Evolutionary conservation across 2,888 invertebrate genomes (phyloP), one percentile per base, ranked within the genome.

Genomic region (Aspidiotus destructor): DNA sequence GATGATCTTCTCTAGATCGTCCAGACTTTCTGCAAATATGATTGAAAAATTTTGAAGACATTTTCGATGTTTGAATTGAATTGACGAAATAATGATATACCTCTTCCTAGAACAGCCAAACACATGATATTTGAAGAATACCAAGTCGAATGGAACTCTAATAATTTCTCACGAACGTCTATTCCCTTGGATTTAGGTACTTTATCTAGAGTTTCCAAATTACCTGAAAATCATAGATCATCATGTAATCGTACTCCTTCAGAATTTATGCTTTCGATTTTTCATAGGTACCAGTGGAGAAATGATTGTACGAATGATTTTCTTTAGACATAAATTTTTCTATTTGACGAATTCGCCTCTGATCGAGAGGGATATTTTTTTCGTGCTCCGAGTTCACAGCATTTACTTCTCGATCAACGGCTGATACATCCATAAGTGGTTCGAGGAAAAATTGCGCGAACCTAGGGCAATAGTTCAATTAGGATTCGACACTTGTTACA

Each of bases 361-460:
- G 80, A 79, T 99, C 98, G 71, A 85, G 89, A 3, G 86, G 84
- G 9, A 92, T 78, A 80, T 99, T 98, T 79, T 97, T 96, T 76
- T 94, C 92, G 77, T 97, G 92, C 76, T 99, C 99, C 0, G 93
- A 95, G 80, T 98, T 85, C 8, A 99, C 96, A 0, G 98, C 97
- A 77, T 91, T 92, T 62, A 98, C 85, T 80, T 99, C 98, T 11
- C 96, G 82, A 13, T 92, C 92, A 0, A 96, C 95, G 6, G 92
- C 91, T 68, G 86, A 82, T 75, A 92, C 91, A 7, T 95, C 95
- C 79, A 99, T 98, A 13, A 97, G 80, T 0, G 98, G 99, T 0
- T 84, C 79, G 65, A 94, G 84, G 80, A 99, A 99, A 81, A 99
- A 99, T 77, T 99, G 96, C 0, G 95, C 86, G 81, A 99, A 99